phyloP scores from a whole-genome alignment of 2,113 vertebrate genomes.

The Suncus etruscus region DNA sequence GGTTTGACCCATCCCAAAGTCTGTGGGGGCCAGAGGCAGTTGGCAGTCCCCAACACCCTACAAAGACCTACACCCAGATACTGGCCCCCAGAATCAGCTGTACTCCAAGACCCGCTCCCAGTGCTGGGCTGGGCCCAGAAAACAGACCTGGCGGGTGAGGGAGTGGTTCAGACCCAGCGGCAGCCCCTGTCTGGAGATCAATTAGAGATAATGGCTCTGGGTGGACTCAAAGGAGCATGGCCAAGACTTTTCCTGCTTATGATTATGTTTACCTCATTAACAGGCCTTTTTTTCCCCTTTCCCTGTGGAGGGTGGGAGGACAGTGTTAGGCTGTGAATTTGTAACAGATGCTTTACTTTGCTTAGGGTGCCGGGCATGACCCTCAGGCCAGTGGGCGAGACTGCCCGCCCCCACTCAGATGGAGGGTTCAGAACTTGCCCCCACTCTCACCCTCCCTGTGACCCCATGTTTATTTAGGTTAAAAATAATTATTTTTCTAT shows the following conservation, averaged over 20 bases:
- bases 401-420: not conserved
- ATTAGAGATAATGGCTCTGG: constrained; percentile 82
- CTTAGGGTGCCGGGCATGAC: constrained; percentile 3
- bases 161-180: constrained; percentile 56
- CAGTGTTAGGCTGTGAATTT: not conserved
- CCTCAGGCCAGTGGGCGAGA: too few species aligned
- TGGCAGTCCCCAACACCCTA: not conserved
- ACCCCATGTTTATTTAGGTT: not conserved
- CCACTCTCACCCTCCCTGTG: not conserved
- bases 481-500: not conserved
- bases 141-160: constrained; percentile 72
- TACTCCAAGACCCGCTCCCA: too few species aligned
- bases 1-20: not conserved
- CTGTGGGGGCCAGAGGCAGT: not conserved
- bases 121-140: constrained; percentile 63
- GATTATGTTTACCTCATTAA: constrained; percentile 75
- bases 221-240: constrained; percentile 68
- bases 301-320: constrained; percentile 11
- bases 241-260: constrained; percentile 67
- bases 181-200: constrained; percentile 82
- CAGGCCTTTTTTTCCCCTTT: not conserved
- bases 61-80: not conserved
- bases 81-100: too few species aligned
- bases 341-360: constrained; percentile 41
- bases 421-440: not conserved